A percentile compares a stretch with the other conserved stretches of the same genome.
phyloP scores from a whole-genome alignment of 2,888 invertebrate genomes.

The Trypoxylon attenuatum region DNA sequence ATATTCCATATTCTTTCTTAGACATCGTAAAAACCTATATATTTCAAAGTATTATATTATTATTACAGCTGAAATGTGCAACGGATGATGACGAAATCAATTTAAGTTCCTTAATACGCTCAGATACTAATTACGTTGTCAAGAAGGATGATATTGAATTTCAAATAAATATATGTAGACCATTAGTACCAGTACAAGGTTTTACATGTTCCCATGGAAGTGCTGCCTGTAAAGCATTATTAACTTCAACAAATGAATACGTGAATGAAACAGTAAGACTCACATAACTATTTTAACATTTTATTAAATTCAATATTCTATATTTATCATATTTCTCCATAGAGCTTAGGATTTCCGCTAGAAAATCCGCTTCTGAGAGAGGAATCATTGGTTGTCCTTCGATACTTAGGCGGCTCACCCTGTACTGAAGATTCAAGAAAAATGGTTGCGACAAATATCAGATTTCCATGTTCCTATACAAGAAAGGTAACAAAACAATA shows the following conservation, averaged over 20 bases:
- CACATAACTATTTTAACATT: neutral
- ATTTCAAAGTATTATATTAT: slow-evolving; percentile 1
- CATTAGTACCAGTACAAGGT: slow-evolving; percentile 55
- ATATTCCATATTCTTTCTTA: neutral
- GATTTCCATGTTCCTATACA: slow-evolving; percentile 52
- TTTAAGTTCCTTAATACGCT: slow-evolving; percentile 55
- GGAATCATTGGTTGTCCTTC: slow-evolving; percentile 49
- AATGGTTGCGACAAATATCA: slow-evolving; percentile 56
- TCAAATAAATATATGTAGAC: slow-evolving; percentile 66
- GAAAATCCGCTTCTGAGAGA: slow-evolving; percentile 52
- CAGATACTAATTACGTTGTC: slow-evolving; percentile 58
- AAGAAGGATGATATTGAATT: slow-evolving; percentile 57
- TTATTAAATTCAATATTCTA: neutral
- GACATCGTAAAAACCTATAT: no score
- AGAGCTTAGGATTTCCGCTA: slow-evolving; percentile 63
- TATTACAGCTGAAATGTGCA: slow-evolving; percentile 56
- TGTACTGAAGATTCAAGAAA: slow-evolving; percentile 55
- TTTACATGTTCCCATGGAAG: slow-evolving; percentile 62
- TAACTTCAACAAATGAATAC: slow-evolving; percentile 47
- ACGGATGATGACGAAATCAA: slow-evolving; percentile 53
- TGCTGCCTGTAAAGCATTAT: slow-evolving; percentile 58
- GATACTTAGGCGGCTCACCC: slow-evolving; percentile 55
- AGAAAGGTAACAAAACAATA: slow-evolving; percentile 30
- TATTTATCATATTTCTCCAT: slow-evolving; percentile 11
- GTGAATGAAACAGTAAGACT: slow-evolving; percentile 58